Evolutionary conservation across 2,888 invertebrate genomes (phyloP).

Genomic region (Psylliodes chrysocephalus): DNA sequence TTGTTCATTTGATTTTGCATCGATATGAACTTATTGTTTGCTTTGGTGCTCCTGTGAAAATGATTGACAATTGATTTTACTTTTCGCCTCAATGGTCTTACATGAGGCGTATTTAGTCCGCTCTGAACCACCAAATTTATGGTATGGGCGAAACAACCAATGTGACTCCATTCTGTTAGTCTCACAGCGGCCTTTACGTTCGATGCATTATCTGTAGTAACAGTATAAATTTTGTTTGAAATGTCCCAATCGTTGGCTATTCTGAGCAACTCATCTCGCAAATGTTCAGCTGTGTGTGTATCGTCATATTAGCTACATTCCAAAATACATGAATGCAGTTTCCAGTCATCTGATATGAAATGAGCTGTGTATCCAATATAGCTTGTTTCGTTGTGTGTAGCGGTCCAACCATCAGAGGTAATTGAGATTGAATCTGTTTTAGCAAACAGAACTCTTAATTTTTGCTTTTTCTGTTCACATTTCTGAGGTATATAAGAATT

Average conservation of each 20-base stretch:
- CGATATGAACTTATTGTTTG: constrained; percentile 26
- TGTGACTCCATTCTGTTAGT: constrained; percentile 16
- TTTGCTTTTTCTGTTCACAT: not conserved
- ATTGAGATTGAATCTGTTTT: not conserved
- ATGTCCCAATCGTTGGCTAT: not conserved
- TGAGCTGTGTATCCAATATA: not conserved
- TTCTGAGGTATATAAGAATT: not conserved
- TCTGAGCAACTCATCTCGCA: not conserved
- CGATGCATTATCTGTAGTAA: constrained; percentile 32
- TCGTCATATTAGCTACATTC: not conserved
- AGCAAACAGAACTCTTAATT: not conserved
- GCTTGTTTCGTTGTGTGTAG: not conserved
- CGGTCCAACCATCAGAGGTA: not conserved
- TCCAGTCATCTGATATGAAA: not conserved
- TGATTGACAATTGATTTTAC: constrained; percentile 18
- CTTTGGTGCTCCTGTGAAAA: constrained; percentile 29
- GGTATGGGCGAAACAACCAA: too few relatives aligned
- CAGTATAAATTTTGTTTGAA: constrained; percentile 6
- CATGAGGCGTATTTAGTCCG: constrained; percentile 3
- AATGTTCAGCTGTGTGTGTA: not conserved
- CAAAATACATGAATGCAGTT: not conserved
- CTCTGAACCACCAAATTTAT: constrained; percentile 6
- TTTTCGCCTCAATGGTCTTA: constrained; percentile 7
- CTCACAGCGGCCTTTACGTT: constrained; percentile 20
- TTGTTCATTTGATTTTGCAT: constrained; percentile 19